These are phyloP conservation scores for Irena cyanogastra DNA, from an alignment of 2,113 vertebrate species.

Conservation along the genomic window DNA sequence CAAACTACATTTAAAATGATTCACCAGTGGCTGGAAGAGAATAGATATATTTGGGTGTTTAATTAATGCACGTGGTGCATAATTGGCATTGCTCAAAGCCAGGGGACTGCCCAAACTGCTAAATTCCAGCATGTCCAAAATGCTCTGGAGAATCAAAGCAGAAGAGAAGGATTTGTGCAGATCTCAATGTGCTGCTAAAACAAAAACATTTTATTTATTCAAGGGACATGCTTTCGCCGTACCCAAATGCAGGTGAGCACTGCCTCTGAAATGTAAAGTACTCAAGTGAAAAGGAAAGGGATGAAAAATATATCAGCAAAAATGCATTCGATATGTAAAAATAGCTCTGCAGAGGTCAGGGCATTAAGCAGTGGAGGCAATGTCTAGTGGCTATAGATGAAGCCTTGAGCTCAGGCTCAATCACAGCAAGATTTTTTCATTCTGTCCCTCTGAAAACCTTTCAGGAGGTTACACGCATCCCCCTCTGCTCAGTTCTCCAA, in stretches of 20 bases:
- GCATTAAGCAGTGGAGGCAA: background rate
- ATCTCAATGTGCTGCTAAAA: background rate
- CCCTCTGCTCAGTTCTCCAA: background rate
- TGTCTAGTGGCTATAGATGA: background rate
- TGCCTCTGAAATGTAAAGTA: background rate
- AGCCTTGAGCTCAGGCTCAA: background rate
- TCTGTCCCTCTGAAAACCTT: background rate
- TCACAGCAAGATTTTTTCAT: background rate
- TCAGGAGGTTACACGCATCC: background rate
- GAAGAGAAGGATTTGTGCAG: background rate
- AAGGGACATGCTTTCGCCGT: background rate
- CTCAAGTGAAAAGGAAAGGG: background rate
- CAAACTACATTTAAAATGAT: background rate
- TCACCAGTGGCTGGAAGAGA: background rate
- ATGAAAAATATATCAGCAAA: slow-evolving; percentile 37
- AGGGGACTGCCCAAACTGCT: background rate
- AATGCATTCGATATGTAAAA: background rate
- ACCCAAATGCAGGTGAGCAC: background rate
- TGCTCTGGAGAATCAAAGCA: background rate
- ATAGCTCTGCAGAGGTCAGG: background rate
- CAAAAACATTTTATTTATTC: slow-evolving; percentile 32
- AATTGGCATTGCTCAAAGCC: background rate
- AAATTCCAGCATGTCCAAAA: slow-evolving; percentile 7
- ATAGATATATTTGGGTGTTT: background rate
- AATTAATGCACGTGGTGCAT: background rate